Conservation (phyloP, 1,140 invertebrate species). For the Leptinotarsa lineolata region DNA sequence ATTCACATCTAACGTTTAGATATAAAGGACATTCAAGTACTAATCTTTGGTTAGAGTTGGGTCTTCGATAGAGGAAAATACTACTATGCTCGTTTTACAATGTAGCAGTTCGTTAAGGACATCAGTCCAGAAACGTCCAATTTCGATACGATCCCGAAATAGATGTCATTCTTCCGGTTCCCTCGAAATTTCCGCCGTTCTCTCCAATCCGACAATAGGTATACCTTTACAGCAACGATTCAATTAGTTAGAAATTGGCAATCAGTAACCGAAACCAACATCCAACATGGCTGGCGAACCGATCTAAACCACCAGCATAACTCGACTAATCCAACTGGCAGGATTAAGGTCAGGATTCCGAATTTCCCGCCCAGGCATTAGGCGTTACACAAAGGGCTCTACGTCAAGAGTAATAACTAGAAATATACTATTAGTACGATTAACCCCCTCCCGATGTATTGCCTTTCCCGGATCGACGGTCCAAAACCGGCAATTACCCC, state of each 20-base stretch:
- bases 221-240: neutral
- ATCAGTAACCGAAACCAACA: slow-evolving; percentile 5
- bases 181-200: too few species aligned
- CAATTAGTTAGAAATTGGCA: neutral
- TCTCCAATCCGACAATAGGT: too few species aligned
- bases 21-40: too few species aligned
- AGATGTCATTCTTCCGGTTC: too few species aligned
- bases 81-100: too few species aligned
- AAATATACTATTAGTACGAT: slow-evolving; percentile 9
- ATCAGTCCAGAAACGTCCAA: too few species aligned
- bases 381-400: neutral
- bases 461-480: neutral
- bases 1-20: too few species aligned
- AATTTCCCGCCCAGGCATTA: neutral
- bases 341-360: slow-evolving; percentile 3
- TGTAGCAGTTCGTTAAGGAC: too few species aligned
- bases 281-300: neutral
- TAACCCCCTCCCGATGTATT: neutral
- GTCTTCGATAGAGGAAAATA: too few species aligned
- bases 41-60: too few species aligned
- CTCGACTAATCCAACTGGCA: neutral
- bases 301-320: neutral
- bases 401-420: slow-evolving; percentile 3
- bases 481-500: neutral
- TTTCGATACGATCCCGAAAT: too few species aligned